These are phyloP conservation scores for Myripristis murdjan DNA, from an alignment of 2,797 vertebrate genomes.

Conservation along the genomic window DNA sequence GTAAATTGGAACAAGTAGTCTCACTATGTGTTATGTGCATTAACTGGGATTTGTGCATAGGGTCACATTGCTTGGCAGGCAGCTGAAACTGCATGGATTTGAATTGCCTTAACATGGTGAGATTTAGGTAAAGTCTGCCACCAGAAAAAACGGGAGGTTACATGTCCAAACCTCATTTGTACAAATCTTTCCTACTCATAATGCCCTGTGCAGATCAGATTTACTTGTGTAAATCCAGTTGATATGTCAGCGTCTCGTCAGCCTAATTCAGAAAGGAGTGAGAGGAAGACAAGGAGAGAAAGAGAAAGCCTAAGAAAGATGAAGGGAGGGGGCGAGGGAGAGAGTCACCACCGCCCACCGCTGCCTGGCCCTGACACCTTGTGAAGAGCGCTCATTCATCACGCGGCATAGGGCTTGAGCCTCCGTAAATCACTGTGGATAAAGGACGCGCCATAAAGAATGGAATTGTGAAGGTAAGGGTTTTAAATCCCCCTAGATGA, in stretches of 20 bases:
- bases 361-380: constrained; percentile 83
- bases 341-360: constrained; percentile 57
- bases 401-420: constrained; percentile 75
- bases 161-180: not conserved
- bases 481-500: constrained; percentile 86
- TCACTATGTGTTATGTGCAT: too few relatives aligned
- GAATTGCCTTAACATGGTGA: not conserved
- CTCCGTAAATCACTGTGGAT: constrained; percentile 85
- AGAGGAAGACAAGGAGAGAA: constrained; percentile 30
- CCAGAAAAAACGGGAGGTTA: constrained; percentile 22
- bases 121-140: not conserved
- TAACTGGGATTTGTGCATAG: not conserved
- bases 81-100: not conserved
- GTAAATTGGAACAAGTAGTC: not conserved
- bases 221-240: constrained; percentile 31
- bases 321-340: constrained; percentile 16
- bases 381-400: constrained; percentile 85
- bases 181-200: not conserved
- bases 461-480: constrained; percentile 84
- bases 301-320: constrained; percentile 46
- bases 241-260: constrained; percentile 48
- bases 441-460: constrained; percentile 84
- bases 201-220: constrained; percentile 8
- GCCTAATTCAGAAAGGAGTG: constrained; percentile 56
- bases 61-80: not conserved